A percentile compares a stretch with the other conserved stretches of the same genome.
These are phyloP conservation scores for Chloebia gouldiae DNA, from an alignment of 2,113 vertebrate genomes.

Conservation along the genomic window DNA sequence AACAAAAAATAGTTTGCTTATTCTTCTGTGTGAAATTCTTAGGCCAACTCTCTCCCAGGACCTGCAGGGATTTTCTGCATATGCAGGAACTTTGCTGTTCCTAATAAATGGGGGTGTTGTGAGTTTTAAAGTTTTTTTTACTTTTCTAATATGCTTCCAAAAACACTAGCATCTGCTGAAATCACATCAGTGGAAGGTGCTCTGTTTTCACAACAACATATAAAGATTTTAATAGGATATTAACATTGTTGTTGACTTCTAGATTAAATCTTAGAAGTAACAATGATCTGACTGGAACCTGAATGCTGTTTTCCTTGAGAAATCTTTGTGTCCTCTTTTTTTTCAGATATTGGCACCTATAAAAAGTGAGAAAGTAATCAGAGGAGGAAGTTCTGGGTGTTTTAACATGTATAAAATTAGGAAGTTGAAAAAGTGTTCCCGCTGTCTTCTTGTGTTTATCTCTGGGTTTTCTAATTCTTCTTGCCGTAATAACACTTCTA, in stretches of 20 bases:
- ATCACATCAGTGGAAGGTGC: background rate
- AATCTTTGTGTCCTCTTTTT: background rate
- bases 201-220: background rate
- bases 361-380: background rate
- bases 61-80: background rate
- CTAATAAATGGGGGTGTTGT: background rate
- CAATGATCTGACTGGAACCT: background rate
- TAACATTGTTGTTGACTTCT: background rate
- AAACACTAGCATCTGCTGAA: background rate
- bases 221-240: background rate
- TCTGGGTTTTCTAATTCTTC: background rate
- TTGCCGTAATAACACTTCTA: background rate
- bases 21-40: conserved; percentile 16
- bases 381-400: background rate
- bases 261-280: background rate
- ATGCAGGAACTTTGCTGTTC: background rate
- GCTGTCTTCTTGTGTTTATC: background rate
- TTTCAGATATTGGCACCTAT: background rate
- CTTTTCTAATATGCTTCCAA: background rate
- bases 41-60: conserved; percentile 3
- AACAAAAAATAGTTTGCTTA: conserved; percentile 58
- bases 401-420: background rate
- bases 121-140: background rate
- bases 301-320: background rate
- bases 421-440: background rate